Evolutionary conservation across 1,140 invertebrate species (phyloP), one percentile per base, ranked within the genome.

Genomic region (Myzus persicae): DNA sequence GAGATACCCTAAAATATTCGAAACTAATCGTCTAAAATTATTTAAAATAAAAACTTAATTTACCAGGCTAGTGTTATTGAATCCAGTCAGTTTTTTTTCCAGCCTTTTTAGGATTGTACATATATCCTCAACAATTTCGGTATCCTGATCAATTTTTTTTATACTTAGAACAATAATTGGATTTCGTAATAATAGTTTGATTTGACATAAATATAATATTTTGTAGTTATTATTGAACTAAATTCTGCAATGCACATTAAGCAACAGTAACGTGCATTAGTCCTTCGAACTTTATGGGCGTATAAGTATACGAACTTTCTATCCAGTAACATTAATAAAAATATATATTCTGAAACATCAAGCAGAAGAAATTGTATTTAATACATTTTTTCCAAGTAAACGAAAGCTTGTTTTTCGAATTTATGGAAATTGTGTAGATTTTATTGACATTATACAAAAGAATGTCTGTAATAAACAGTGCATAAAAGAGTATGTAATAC

Each of bases 391-490:
- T 76, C 59, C 14, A 3, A n/a, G n/a, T n/a, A 76, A 76, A 76
- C 31, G 5, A 76, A 76, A 76, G 31, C n/a, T 76, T 76, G 14
- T 76, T 76, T 67, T 76, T 76, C 20, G 59, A 76, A 76, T n/a
- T 76, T 76, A 76, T 42, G 40, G 84, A 85, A 85, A 85, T 44
- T 24, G n/a, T 38, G n/a, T 38, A 48, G 87, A 51, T 89, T 89
- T 89, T 89, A 89, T 89, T 51, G 87, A 51, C 87, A 89, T 36
- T 89, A 89, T 89, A 89, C 46, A 51, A 89, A 36, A n/a, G 18
- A 38, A 89, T 22, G 7, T 36, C 24, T 1, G 46, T 48, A 48
- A 51, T 89, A 89, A 89, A 89, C 87, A 38, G 87, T 38, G 20
- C 87, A 48, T 89, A 89, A 89, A 85, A 51, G 22, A 36, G n/a